A percentile compares a stretch with the other conserved stretches of the same genome.
These are phyloP conservation scores for Halcyon chelicuti DNA, from an alignment of 2,797 vertebrate species.

Conservation along the genomic window DNA sequence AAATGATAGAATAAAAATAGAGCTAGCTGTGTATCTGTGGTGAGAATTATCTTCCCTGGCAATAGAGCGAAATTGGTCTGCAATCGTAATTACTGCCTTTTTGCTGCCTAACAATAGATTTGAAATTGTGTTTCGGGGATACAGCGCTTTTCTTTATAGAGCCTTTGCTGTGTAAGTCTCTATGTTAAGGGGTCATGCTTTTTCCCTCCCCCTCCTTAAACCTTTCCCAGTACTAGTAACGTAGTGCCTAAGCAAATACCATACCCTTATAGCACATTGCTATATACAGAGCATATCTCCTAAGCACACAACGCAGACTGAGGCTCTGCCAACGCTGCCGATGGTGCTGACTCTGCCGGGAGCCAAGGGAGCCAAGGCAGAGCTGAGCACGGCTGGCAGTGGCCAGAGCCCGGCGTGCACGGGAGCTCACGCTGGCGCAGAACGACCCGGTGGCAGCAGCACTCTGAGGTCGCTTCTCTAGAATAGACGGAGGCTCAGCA, in stretches of 20 bases:
- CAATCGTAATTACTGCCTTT: slow-evolving; percentile 48
- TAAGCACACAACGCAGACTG: neutral
- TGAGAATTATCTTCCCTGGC: slow-evolving; percentile 48
- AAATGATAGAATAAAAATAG: slow-evolving; percentile 56
- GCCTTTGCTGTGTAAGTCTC: neutral
- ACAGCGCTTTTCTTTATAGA: neutral
- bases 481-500: neutral
- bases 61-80: neutral
- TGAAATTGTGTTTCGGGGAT: slow-evolving; percentile 14
- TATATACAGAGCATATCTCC: neutral
- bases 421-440: neutral
- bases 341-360: neutral
- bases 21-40: slow-evolving; percentile 12
- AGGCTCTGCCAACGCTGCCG: neutral
- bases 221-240: neutral
- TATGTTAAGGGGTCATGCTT: neutral
- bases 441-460: rapidly evolving
- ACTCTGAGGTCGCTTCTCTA: neutral
- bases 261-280: neutral
- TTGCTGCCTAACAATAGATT: neutral
- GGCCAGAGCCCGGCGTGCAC: neutral
- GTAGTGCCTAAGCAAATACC: neutral
- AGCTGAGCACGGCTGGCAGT: neutral
- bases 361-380: neutral
- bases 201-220: neutral